Percentiles rank a stretch among this genome's conserved stretches.
These are phyloP conservation scores for Gibbula magus DNA, from an alignment of 2,888 invertebrate species.

Conservation along the genomic window DNA sequence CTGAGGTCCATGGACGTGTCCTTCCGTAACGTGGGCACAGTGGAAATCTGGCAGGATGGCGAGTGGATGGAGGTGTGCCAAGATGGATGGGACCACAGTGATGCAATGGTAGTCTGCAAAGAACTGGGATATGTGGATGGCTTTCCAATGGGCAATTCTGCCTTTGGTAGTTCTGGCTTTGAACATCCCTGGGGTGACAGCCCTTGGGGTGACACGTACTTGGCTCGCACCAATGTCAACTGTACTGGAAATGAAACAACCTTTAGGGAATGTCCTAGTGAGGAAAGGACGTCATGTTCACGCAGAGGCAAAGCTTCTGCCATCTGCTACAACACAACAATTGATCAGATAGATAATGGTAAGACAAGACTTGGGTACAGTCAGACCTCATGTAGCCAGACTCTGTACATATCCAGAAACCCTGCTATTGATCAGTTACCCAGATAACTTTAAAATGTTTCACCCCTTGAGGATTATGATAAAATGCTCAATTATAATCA, in stretches of 20 bases:
- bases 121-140: slow-evolving; percentile 46
- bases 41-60: slow-evolving; percentile 27
- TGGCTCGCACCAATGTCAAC: slow-evolving; percentile 23
- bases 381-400: too few relatives aligned
- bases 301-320: slow-evolving; percentile 32
- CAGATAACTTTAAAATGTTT: too few relatives aligned
- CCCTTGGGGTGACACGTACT: not conserved
- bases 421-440: too few relatives aligned
- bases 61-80: slow-evolving; percentile 60
- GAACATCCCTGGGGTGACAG: not conserved
- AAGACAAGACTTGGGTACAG: slow-evolving; percentile 32
- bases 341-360: slow-evolving; percentile 52
- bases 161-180: not conserved
- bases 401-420: too few relatives aligned
- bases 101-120: slow-evolving; percentile 55
- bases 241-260: slow-evolving; percentile 32
- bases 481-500: too few relatives aligned
- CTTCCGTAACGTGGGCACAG: slow-evolving; percentile 33
- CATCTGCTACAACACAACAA: slow-evolving; percentile 55
- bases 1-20: slow-evolving; percentile 28
- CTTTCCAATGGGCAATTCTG: slow-evolving; percentile 23
- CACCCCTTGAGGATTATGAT: too few relatives aligned
- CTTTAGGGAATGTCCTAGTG: slow-evolving; percentile 32
- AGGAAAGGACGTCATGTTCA: not conserved
- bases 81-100: slow-evolving; percentile 51